These are phyloP conservation scores for Hydrochoerus hydrochaeris DNA, from an alignment of 2,113 vertebrate species.

Conservation along the genomic window DNA sequence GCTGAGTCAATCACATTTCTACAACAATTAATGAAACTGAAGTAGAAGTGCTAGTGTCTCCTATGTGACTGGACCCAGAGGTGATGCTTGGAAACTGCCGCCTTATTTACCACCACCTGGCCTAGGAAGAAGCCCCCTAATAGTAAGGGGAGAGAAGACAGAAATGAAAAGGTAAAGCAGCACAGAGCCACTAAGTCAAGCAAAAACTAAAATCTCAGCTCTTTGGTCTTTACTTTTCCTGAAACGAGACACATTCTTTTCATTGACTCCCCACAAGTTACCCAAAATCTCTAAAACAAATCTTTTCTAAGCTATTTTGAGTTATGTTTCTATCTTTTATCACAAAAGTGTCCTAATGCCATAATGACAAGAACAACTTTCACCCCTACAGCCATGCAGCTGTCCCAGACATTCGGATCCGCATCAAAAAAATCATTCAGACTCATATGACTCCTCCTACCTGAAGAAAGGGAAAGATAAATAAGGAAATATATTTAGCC, in stretches of 20 bases:
- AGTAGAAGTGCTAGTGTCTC: not conserved
- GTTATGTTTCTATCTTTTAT: not conserved
- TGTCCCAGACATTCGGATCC: not conserved
- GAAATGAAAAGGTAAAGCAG: not conserved
- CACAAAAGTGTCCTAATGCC: not conserved
- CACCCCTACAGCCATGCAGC: not conserved
- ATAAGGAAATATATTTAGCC: not conserved
- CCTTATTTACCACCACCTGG: not conserved
- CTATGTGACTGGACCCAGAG: not conserved
- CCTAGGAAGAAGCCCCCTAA: not conserved
- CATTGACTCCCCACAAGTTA: not conserved
- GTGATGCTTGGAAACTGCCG: not conserved
- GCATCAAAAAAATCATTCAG: not conserved
- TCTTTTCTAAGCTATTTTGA: not conserved
- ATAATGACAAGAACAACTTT: not conserved
- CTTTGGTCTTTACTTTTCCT: not conserved
- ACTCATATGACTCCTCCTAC: not conserved
- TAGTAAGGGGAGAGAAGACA: not conserved
- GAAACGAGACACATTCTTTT: not conserved
- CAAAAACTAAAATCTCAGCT: not conserved
- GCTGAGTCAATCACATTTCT: not conserved
- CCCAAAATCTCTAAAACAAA: not conserved
- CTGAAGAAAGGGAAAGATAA: not conserved
- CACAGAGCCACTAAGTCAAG: not conserved
- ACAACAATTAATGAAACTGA: not conserved